Base-by-base conservation (phyloP, 2,888 invertebrate species). In the Hecatera dysodea region DNA sequence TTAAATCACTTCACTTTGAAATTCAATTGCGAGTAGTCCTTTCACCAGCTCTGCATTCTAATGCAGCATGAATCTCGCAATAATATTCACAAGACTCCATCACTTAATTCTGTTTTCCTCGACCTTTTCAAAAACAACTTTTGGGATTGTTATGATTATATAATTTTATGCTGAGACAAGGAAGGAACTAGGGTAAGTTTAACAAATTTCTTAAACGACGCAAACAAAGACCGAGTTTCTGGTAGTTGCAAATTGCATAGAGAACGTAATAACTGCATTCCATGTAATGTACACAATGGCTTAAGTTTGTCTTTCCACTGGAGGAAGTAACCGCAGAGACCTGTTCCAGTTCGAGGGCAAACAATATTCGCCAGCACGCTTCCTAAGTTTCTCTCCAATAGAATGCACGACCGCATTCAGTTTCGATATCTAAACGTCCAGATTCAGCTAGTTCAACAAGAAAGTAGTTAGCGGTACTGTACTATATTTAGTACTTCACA, bases 1-100 rank as follows among this genome's bases (percentile, higher is more conserved):
- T 75, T 73, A 39, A 56, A 71, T 70, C 84, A 87, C 83, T 82
- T 72, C 74, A 83, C 81, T 81, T 60, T 66, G 29, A 36, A 68
- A 72, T 73, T 81, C 57, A 83, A 78, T 77, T 76, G 79, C 75
- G 69, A 78, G 69, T 85, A 86, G 88, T 91, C 74, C 88, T 90
- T 65, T 84, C 82, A 85, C 78, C 70, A 64, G 69, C 71, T 80
- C 78, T 81, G 82, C 82, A 84, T 86, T 83, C 83, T 67, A 78
- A 61, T 61, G 64, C 70, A 70, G 33, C 77, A 74, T 71, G 36
- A 69, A 77, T 68, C 83, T 72, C 75, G 67, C 56, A 81, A 77
- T 80, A 81, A 81, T 85, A 86, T 88, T 86, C 84, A 88, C 86
- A 79, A 91, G 83, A 91, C 90, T 90, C 88, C 93, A 93, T 93